Evolutionary conservation across 2,113 vertebrate genomes (phyloP), one percentile per base, ranked within the genome.

Genomic region (Elephas maximus): DNA sequence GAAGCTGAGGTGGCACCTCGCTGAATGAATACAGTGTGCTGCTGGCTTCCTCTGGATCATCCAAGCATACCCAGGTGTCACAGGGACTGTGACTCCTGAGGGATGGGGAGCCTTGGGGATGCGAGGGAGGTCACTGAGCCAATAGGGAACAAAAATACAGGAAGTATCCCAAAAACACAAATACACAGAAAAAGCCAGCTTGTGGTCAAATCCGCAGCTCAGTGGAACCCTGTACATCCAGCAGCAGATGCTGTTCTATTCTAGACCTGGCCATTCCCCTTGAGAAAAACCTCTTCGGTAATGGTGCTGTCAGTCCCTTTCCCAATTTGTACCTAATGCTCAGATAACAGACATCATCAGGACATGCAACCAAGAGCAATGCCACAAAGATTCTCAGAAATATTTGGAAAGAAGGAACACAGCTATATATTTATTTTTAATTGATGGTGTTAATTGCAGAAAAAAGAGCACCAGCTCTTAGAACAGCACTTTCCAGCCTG

Each of bases 11-110:
- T 93, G 91, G 67, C 83, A 93, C 74, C 89, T 97, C 74, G 0
- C 96, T 96, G 93, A 94, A 93, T 95, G 97, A 96, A 97, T 90
- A 71, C 93, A 98, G 94, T 80, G 93, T 91, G 85, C 88, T 51
- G 45, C 82, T 84, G 63, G 80, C 94, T 97, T 95, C 96, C 71
- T 94, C 94, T 74, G 73, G 78, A 82, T 76, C 95, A 86, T 30
- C 30, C 41, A 33, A 30, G 84, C 51, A 11, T 81, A 63, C 77
- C 76, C 41, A 41, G 71, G 77, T 67, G 60, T 85, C 89, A 67
- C 45, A 93, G 71, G n/a, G 71, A 85, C 26, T 1, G 3, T 76
- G 80, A 95, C 84, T 83, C 73, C 80, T 69, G 28, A 62, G 77
- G 71, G 74, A 62, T 11, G 44, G 81, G 73, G 30, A 76, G 89